These are phyloP conservation scores for Baccha elongata DNA, from an alignment of 2,888 invertebrate species.

Conservation along the genomic window DNA sequence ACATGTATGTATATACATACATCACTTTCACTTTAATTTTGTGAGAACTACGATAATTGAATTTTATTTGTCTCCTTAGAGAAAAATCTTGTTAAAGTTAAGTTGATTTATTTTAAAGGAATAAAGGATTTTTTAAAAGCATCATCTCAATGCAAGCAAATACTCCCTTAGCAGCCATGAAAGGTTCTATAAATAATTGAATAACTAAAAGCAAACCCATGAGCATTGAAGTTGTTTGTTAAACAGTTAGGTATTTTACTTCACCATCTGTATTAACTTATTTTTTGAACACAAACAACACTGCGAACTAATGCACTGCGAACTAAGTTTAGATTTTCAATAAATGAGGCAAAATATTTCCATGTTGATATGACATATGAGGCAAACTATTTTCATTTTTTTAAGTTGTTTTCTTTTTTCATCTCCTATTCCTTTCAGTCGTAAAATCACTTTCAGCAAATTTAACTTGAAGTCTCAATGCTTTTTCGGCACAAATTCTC, in stretches of 20 bases:
- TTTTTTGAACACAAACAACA: neutral
- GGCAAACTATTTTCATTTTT: neutral
- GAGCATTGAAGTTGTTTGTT: neutral
- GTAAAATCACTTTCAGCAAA: constrained; percentile 8
- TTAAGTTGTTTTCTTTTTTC: neutral
- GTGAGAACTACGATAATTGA: constrained; percentile 22
- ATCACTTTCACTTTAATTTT: constrained; percentile 6
- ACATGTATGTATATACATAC: no score
- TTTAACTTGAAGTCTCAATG: neutral
- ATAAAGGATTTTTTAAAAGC: neutral
- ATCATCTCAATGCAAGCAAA: neutral
- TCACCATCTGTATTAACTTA: neutral
- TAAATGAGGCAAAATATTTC: neutral
- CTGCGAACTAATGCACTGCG: neutral
- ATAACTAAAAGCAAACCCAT: neutral
- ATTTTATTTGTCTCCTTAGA: constrained; percentile 5
- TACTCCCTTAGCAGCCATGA: neutral
- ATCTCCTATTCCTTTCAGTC: constrained; percentile 24
- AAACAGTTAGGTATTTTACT: neutral
- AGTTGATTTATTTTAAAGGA: no score
- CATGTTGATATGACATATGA: neutral
- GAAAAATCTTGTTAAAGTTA: neutral
- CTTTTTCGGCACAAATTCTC: neutral
- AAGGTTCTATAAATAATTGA: constrained; percentile 12
- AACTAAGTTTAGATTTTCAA: neutral